A percentile compares a stretch with the other conserved stretches of the same genome.
These are phyloP conservation scores for Drosophila pandora DNA, from an alignment of 1,140 invertebrate genomes.

Conservation along the genomic window DNA sequence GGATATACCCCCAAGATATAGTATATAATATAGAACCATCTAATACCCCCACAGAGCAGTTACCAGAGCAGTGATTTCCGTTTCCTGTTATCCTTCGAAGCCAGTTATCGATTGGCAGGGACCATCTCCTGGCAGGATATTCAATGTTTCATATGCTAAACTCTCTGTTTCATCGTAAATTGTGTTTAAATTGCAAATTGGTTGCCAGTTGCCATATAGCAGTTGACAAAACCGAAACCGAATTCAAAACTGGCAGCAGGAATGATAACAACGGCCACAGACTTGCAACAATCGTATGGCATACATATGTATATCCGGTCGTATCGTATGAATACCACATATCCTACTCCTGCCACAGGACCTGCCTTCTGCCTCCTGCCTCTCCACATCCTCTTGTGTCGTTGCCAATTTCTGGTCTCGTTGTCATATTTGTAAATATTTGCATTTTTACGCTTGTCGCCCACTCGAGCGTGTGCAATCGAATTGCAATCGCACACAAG, in stretches of 20 bases:
- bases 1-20: no score
- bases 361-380: neutral
- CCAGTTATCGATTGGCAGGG: conserved; percentile 2
- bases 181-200: conserved; percentile 48
- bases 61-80: neutral
- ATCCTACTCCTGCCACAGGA: neutral
- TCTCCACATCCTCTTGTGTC: neutral
- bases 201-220: conserved; percentile 24
- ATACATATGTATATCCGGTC: neutral
- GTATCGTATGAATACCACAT: conserved; percentile 9
- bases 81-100: neutral
- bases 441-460: conserved; percentile 63
- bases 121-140: conserved; percentile 14
- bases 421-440: conserved; percentile 73
- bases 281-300: conserved; percentile 1
- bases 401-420: conserved; percentile 48
- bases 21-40: no score
- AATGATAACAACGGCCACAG: conserved; percentile 33
- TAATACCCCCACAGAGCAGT: no score
- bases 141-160: conserved; percentile 43
- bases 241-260: conserved; percentile 39
- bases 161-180: conserved; percentile 16
- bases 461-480: conserved; percentile 60
- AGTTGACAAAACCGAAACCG: conserved; percentile 7
- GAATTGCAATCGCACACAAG: conserved; percentile 55